phyloP scores from a whole-genome alignment of 2,797 vertebrate species.

The Xenops minutus region DNA sequence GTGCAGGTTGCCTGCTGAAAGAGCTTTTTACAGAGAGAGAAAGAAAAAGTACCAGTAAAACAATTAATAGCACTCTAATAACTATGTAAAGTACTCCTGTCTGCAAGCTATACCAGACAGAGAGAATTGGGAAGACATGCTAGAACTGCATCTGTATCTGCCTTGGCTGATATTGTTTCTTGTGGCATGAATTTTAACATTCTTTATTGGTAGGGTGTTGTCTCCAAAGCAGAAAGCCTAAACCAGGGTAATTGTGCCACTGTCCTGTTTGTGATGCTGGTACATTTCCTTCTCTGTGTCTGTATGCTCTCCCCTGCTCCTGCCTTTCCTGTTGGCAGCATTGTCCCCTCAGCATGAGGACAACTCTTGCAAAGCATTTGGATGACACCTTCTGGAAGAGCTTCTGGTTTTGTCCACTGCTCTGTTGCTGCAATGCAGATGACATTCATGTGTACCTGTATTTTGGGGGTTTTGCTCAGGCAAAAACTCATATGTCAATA shows the following conservation, averaged over 20 bases:
- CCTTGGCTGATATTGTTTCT: neutral
- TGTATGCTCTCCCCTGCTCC: neutral
- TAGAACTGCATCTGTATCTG: neutral
- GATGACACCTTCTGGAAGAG: neutral
- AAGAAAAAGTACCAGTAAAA: neutral
- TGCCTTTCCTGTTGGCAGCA: neutral
- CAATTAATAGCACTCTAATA: neutral
- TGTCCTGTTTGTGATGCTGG: neutral
- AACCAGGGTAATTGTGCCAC: neutral
- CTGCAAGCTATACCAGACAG: neutral
- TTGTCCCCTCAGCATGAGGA: neutral
- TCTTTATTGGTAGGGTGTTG: neutral
- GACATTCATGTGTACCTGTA: neutral
- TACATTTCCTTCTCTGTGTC: rapidly evolving
- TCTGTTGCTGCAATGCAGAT: neutral
- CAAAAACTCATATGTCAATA: neutral
- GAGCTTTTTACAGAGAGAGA: neutral
- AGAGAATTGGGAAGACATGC: neutral
- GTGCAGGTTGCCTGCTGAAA: neutral
- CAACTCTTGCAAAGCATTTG: neutral
- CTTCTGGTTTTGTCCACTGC: neutral
- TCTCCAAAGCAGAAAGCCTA: neutral
- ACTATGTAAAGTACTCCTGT: neutral
- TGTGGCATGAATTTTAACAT: neutral
- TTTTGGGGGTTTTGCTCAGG: neutral